Evolutionary conservation across 30 jellyfish, hydroid and myxozoan genomes (phyloP).

Genomic region (Aurelia sp.): DNA sequence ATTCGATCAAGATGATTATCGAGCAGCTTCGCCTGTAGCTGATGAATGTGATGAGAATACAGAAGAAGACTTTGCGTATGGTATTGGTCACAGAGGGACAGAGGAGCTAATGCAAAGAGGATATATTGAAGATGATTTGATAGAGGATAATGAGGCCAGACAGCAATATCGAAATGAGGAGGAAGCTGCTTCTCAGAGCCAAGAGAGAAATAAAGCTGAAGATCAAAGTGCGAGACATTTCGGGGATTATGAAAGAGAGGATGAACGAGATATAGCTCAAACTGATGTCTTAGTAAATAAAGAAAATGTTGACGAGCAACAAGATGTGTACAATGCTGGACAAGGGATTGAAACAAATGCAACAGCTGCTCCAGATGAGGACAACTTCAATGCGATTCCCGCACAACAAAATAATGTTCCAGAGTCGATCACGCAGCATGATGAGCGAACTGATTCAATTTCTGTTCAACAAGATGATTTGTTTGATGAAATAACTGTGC

Average conservation of each 20-base stretch:
- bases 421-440: neutral
- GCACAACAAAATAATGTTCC: too few relatives aligned
- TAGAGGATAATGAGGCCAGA: neutral
- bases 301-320: too few relatives aligned
- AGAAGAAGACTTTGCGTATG: neutral
- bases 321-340: too few relatives aligned
- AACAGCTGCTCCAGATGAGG: too few relatives aligned
- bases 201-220: too few relatives aligned
- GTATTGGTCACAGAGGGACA: slow-evolving; percentile 43
- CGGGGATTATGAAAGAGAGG: too few relatives aligned
- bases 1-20: neutral
- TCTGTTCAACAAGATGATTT: neutral
- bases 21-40: neutral
- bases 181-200: too few relatives aligned
- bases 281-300: too few relatives aligned
- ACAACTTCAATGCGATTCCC: too few relatives aligned
- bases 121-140: neutral
- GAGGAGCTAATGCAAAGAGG: slow-evolving; percentile 59
- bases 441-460: neutral
- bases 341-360: too few relatives aligned
- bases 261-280: too few relatives aligned
- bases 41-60: neutral
- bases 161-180: neutral
- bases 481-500: neutral
- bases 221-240: too few relatives aligned